Conservation (phyloP, 2,888 invertebrate genomes). For the Cephus pygmeus region DNA sequence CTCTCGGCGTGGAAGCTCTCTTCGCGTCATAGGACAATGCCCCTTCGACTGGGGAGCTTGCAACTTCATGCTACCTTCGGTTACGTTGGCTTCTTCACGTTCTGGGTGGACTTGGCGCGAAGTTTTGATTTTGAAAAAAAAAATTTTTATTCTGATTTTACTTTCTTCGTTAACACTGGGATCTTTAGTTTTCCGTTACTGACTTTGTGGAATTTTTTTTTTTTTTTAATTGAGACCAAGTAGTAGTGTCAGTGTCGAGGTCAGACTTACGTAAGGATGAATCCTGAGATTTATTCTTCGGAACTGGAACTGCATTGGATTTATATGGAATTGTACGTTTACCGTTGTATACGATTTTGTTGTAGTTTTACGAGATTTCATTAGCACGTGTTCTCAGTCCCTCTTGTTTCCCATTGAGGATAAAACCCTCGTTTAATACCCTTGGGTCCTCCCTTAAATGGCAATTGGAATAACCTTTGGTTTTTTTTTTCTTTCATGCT, state of each 20-base stretch:
- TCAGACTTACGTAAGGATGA: conserved; percentile 21
- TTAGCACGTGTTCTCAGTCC: conserved; percentile 9
- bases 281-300: conserved; percentile 29
- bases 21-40: conserved; percentile 42
- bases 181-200: neutral
- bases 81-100: neutral
- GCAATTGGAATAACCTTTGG: neutral
- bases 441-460: neutral
- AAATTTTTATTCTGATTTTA: neutral
- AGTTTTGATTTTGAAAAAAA: neutral
- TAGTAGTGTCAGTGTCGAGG: neutral
- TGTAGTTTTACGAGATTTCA: conserved; percentile 16
- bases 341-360: neutral
- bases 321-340: conserved; percentile 38
- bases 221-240: neutral
- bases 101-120: neutral
- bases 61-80: neutral
- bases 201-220: neutral
- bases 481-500: neutral
- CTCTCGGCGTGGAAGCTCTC: conserved; percentile 20
- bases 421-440: neutral
- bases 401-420: neutral
- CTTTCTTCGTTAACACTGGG: neutral
- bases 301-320: conserved; percentile 33
- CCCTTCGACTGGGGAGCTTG: conserved; percentile 25